These are phyloP conservation scores for Ceratoteleas bidentatus DNA, from an alignment of 1,140 invertebrate species.

Conservation along the genomic window DNA sequence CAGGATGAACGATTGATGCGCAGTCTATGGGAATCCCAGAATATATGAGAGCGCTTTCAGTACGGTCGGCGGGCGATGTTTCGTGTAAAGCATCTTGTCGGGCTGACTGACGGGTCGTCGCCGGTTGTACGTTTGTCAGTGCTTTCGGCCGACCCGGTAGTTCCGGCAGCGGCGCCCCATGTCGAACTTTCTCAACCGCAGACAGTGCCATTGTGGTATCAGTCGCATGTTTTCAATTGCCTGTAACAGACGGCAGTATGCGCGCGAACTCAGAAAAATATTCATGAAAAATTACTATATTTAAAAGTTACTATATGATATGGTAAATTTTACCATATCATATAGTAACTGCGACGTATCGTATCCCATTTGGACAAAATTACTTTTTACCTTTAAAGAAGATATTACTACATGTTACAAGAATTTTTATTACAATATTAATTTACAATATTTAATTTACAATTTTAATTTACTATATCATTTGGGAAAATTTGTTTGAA, in stretches of 20 bases:
- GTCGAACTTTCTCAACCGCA: conserved; percentile 89
- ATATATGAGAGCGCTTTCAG: conserved; percentile 58
- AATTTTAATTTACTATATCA: too few relatives aligned
- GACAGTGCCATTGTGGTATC: conserved; percentile 90
- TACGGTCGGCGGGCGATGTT: conserved; percentile 45
- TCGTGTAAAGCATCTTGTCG: conserved; percentile 41
- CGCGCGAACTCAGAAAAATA: too few relatives aligned
- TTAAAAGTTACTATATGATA: too few relatives aligned
- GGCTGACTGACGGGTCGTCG: conserved; percentile 20
- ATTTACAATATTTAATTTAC: too few relatives aligned
- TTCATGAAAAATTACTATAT: too few relatives aligned
- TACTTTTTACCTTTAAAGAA: too few relatives aligned
- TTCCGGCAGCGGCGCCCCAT: conserved; percentile 87
- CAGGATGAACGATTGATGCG: conserved; percentile 19
- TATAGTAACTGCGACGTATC: too few relatives aligned
- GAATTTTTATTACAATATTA: too few relatives aligned
- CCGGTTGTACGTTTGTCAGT: conserved; percentile 69
- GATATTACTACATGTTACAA: too few relatives aligned
- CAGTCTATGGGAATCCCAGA: conserved; percentile 55
- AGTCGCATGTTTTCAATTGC: conserved; percentile 84
- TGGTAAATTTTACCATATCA: too few relatives aligned
- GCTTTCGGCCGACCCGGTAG: conserved; percentile 81
- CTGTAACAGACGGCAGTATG: conserved; percentile 72
- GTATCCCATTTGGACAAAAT: too few relatives aligned
- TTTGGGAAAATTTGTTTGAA: too few relatives aligned